Conservation (phyloP, 1,140 invertebrate species). For the Tetraneura akinire region DNA sequence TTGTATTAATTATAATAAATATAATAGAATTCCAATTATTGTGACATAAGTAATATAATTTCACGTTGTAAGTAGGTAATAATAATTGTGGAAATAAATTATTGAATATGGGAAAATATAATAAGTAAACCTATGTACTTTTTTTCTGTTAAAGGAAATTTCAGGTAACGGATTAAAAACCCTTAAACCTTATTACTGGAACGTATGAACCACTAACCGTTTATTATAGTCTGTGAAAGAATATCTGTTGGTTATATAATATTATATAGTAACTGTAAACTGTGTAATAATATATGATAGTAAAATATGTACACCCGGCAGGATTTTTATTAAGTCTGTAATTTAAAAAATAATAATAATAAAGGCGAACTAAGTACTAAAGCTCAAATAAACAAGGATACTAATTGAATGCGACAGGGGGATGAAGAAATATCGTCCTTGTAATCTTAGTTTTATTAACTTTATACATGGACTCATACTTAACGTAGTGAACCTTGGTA, state of each 20-base stretch:
- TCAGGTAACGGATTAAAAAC: too few relatives aligned
- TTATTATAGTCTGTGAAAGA: background rate
- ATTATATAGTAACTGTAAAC: background rate
- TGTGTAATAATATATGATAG: background rate
- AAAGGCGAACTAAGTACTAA: background rate
- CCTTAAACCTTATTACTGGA: too few relatives aligned
- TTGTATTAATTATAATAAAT: too few relatives aligned
- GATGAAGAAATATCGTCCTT: conserved; percentile 49
- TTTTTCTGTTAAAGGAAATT: too few relatives aligned
- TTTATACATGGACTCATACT: conserved; percentile 30
- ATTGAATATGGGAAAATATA: too few relatives aligned
- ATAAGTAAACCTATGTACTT: too few relatives aligned
- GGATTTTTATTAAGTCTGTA: conserved; percentile 1
- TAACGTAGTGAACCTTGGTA: conserved; percentile 29
- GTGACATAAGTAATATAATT: too few relatives aligned
- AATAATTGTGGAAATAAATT: too few relatives aligned
- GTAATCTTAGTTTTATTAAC: conserved; percentile 50
- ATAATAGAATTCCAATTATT: too few relatives aligned
- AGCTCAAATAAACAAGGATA: conserved; percentile 32
- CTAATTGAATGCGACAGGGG: conserved; percentile 44
- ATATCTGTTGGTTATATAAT: background rate
- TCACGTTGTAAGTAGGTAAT: too few relatives aligned
- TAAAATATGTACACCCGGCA: conserved; percentile 4
- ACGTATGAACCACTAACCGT: background rate
- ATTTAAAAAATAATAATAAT: conserved; percentile 30